These are phyloP conservation scores for Cyclopterus lumpus DNA, from an alignment of 2,797 vertebrate genomes.

Conservation along the genomic window DNA sequence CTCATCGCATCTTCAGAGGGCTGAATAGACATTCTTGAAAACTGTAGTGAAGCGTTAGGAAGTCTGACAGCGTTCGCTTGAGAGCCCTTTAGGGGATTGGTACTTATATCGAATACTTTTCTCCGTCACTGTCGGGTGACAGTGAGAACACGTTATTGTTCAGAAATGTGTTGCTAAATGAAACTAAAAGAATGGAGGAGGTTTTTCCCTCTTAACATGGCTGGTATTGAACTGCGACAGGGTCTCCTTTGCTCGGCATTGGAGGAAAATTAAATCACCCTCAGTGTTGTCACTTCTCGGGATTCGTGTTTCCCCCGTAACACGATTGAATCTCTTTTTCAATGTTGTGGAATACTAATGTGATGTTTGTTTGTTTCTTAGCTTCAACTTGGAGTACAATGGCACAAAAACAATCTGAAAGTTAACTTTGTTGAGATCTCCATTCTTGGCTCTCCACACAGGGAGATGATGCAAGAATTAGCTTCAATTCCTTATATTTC, in stretches of 20 bases:
- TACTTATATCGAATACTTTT: slow-evolving; percentile 11
- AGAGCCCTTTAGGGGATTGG: slow-evolving; percentile 35
- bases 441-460: too few species aligned
- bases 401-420: slow-evolving; percentile 6
- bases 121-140: slow-evolving; percentile 30
- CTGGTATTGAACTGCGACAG: slow-evolving; percentile 7
- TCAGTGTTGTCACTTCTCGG: slow-evolving; percentile 7
- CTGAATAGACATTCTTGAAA: slow-evolving; percentile 27
- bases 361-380: background rate
- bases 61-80: slow-evolving; percentile 23
- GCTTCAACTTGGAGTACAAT: background rate
- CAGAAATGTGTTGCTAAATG: background rate
- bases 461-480: background rate
- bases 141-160: slow-evolving; percentile 13
- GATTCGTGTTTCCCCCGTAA: background rate
- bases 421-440: background rate
- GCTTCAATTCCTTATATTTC: background rate
- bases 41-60: slow-evolving; percentile 14
- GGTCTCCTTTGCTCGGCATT: background rate
- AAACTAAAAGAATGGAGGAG: background rate
- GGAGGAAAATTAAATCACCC: slow-evolving; percentile 8
- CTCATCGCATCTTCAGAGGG: background rate
- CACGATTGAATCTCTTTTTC: too few species aligned
- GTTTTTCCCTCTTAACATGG: background rate
- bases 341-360: too few species aligned